Evolutionary conservation across 2,888 invertebrate species (phyloP).

Genomic region (Hecatera dysodea): DNA sequence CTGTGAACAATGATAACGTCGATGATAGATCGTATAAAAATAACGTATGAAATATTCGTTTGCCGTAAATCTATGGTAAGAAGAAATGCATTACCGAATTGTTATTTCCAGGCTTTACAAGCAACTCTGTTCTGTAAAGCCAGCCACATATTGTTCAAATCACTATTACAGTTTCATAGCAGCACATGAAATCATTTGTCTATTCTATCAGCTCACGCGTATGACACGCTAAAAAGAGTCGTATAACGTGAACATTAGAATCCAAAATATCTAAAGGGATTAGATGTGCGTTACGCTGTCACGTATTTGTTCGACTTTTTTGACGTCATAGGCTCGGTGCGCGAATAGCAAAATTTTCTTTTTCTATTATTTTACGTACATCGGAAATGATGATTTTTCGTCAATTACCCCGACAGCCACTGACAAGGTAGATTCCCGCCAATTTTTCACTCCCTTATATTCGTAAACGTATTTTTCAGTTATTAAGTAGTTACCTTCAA

Average conservation of each 20-base stretch:
- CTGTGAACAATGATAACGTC: too few relatives aligned
- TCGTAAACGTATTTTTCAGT: not conserved
- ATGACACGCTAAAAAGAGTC: not conserved
- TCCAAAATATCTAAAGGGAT: not conserved
- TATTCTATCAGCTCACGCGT: constrained; percentile 9
- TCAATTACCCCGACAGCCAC: constrained; percentile 15
- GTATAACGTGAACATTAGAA: not conserved
- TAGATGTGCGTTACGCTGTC: not conserved
- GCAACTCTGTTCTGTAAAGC: constrained; percentile 36
- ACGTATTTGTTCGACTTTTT: not conserved
- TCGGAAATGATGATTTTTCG: constrained; percentile 27
- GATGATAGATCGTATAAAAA: too few relatives aligned
- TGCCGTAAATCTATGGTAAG: not conserved
- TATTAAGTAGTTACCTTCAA: not conserved
- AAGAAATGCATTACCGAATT: not conserved
- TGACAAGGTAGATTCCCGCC: not conserved
- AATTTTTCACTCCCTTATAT: too few relatives aligned
- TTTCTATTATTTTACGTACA: constrained; percentile 38
- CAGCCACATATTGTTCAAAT: constrained; percentile 29
- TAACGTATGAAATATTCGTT: not conserved
- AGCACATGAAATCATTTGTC: constrained; percentile 41
- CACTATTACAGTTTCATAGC: constrained; percentile 23
- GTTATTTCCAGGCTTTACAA: constrained; percentile 3
- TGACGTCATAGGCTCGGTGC: constrained; percentile 49
- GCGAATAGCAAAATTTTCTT: constrained; percentile 48